Evolutionary conservation across 2,888 invertebrate genomes (phyloP), one percentile per base, ranked within the genome.

Genomic region (Spatulosminthurus flaviceps): DNA sequence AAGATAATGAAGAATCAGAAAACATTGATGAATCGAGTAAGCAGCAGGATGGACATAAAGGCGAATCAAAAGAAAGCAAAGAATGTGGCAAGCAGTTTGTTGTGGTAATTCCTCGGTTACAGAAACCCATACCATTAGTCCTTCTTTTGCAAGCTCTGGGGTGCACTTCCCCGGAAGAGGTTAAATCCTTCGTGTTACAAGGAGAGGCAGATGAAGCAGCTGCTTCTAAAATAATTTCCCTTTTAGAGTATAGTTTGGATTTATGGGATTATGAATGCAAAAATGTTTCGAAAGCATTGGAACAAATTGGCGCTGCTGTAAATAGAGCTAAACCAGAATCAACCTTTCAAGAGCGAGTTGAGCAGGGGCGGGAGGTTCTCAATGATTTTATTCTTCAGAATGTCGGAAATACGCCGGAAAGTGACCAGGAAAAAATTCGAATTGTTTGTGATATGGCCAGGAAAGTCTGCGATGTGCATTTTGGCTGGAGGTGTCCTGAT

Each of bases 361-460:
- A 70, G 41, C 28, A 67, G 78, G 91, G 90, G 13, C 86, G 89
- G 71, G 90, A 91, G n/a, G 90, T 91, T 86, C 90, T 91, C 1
- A 90, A 91, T 0, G 90, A 90, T 85, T 91, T 90, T 82, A 90
- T 91, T 88, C 87, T 91, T 78, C 91, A 91, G 26, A 91, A 91
- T 86, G 90, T 91, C 79, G 91, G 91, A 81, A 89, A 90, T 43
- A 89, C 89, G 77, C 90, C 90, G 81, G 90, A 90, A 86, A 90
- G 90, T 86, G 90, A 91, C 85, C 90, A 90, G 1, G 90, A 90
- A 86, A 91, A 91, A 85, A 91, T 91, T 1, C 89, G 89, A 83
- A 90, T 89, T 83, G 84, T 89, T 28, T 89, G 90, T 9, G 90
- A 91, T 86, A 91, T 91, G 91, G 90, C 91, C 11, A 90, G 91